Conservation (phyloP, 2,888 invertebrate species). For the Drosophila testacea region DNA sequence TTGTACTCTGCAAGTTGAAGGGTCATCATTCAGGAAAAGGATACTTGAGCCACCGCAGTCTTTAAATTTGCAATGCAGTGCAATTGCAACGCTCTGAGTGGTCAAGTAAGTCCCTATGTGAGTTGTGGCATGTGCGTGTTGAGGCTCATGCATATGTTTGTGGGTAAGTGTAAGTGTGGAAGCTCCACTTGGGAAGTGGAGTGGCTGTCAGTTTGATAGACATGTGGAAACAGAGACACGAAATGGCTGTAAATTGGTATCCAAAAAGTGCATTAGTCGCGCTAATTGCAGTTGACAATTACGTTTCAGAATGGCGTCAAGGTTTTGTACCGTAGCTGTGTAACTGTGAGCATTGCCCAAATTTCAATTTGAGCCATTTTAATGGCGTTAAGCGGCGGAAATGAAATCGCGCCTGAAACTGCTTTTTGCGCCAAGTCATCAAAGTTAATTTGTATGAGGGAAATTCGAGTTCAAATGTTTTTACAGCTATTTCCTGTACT, state of each 20-base stretch:
- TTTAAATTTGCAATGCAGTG: slow-evolving; percentile 53
- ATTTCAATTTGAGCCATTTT: slow-evolving; percentile 74
- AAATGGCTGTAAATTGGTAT: slow-evolving; percentile 41
- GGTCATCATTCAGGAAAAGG: slow-evolving; percentile 55
- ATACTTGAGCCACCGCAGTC: slow-evolving; percentile 55
- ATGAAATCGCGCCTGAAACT: slow-evolving; percentile 67
- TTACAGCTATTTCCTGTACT: slow-evolving; percentile 67
- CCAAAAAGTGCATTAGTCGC: slow-evolving; percentile 63
- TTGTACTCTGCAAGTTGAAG: slow-evolving; percentile 47
- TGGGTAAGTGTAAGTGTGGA: background rate
- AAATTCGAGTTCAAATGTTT: slow-evolving; percentile 72
- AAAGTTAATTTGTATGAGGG: slow-evolving; percentile 67
- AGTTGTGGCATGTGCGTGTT: slow-evolving; percentile 21
- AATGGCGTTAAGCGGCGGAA: slow-evolving; percentile 74
- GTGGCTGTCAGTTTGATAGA: slow-evolving; percentile 41
- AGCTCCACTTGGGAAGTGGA: slow-evolving; percentile 6
- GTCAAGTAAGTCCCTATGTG: slow-evolving; percentile 18
- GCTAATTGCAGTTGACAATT: slow-evolving; percentile 74
- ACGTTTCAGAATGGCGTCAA: slow-evolving; percentile 36
- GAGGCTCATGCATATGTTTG: background rate
- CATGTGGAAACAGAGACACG: slow-evolving; percentile 18
- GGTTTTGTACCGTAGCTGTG: slow-evolving; percentile 18
- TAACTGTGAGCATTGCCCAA: slow-evolving; percentile 16
- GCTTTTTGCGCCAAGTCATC: slow-evolving; percentile 71
- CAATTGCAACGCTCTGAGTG: slow-evolving; percentile 43